Conservation (phyloP, 2,888 invertebrate species). For the Dinocampus coccinellae region DNA sequence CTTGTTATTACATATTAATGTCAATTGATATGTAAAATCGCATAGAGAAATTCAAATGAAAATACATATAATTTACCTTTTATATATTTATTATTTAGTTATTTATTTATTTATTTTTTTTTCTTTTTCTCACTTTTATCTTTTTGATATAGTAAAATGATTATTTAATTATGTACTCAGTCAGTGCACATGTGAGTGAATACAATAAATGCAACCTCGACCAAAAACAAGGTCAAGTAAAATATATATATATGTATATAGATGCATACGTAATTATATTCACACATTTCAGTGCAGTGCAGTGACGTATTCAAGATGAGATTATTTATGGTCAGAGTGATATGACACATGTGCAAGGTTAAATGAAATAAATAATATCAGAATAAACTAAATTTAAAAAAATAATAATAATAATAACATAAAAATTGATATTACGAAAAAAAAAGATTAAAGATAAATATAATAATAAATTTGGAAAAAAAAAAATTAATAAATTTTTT, state of each 20-base stretch:
- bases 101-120: neutral
- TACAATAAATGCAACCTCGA: constrained; percentile 19
- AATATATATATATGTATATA: neutral
- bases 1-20: neutral
- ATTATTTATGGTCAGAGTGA: constrained; percentile 42
- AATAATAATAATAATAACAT: neutral
- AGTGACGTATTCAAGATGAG: constrained; percentile 39
- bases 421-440: neutral
- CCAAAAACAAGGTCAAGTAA: constrained; percentile 28
- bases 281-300: neutral
- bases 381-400: neutral
- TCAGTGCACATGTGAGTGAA: neutral
- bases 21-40: neutral
- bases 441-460: too few relatives aligned
- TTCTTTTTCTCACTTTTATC: neutral
- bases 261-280: constrained; percentile 22
- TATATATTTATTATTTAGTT: neutral
- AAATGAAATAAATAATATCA: neutral
- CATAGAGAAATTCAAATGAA: neutral
- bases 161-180: neutral
- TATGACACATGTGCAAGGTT: constrained; percentile 38
- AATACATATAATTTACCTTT: neutral
- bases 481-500: too few relatives aligned
- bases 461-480: too few relatives aligned
- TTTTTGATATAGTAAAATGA: neutral